Percentiles rank a stretch among this genome's conserved stretches.
These are phyloP conservation scores for Uropsilus gracilis DNA, from an alignment of 2,113 vertebrate genomes.

Conservation along the genomic window DNA sequence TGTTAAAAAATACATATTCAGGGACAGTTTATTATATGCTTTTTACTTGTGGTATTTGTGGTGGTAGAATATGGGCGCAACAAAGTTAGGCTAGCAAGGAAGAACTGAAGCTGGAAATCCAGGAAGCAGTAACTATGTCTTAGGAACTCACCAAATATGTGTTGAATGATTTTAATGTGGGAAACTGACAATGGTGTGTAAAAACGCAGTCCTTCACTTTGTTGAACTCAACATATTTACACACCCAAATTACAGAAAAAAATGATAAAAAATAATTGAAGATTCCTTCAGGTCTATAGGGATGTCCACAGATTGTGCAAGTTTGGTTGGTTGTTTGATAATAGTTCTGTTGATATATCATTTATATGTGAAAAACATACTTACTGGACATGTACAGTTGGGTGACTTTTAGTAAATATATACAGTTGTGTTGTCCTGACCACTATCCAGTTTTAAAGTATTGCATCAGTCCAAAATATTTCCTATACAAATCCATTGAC, in stretches of 20 bases:
- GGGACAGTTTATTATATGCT: neutral
- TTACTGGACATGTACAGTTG: neutral
- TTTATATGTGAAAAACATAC: slow-evolving; percentile 3
- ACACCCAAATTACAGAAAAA: slow-evolving; percentile 25
- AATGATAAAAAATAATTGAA: slow-evolving; percentile 14
- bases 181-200: neutral
- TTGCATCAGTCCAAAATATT: neutral
- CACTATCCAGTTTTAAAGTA: slow-evolving; percentile 17
- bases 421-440: neutral
- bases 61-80: neutral
- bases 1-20: neutral
- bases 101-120: neutral
- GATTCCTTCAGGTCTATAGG: neutral
- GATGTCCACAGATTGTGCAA: neutral
- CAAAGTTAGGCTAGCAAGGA: neutral
- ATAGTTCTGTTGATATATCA: neutral
- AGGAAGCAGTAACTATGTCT: neutral
- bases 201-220: neutral
- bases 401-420: neutral
- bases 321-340: neutral
- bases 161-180: neutral
- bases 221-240: neutral
- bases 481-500: neutral
- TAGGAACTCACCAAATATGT: slow-evolving; percentile 11
- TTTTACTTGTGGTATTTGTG: neutral